Conservation (phyloP, 2,888 invertebrate species). For the Aphodius sticticus region DNA sequence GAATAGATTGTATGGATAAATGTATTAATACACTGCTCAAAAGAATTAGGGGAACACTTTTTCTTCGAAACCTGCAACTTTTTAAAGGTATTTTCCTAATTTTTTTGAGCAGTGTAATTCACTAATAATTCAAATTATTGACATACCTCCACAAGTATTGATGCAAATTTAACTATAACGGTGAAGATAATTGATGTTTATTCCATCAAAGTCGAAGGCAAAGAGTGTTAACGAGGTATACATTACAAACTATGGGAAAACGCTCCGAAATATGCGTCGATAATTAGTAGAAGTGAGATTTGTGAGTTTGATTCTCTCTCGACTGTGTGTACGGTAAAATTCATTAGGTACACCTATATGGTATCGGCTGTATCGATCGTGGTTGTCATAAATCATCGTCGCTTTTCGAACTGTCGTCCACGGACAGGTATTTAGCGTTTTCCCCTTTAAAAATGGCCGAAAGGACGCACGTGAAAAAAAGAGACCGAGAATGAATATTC, state of each 20-base stretch:
- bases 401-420: not conserved
- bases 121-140: too few species aligned
- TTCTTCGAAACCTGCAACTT: too few species aligned
- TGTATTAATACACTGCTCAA: too few species aligned
- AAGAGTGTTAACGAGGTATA: not conserved
- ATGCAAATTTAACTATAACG: too few species aligned
- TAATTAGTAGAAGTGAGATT: not conserved
- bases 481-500: not conserved
- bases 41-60: too few species aligned
- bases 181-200: too few species aligned
- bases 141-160: too few species aligned
- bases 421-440: not conserved
- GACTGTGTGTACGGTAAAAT: not conserved
- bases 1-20: too few species aligned
- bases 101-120: too few species aligned
- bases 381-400: not conserved
- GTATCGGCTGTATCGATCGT: not conserved
- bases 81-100: too few species aligned
- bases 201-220: not conserved
- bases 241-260: conserved; percentile 4
- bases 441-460: not conserved
- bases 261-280: not conserved
- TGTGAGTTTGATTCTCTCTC: not conserved
- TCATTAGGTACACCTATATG: conserved; percentile 4
- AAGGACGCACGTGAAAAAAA: not conserved